phyloP scores from a whole-genome alignment of 2,888 invertebrate species.

The Carpatolechia fugitivella region DNA sequence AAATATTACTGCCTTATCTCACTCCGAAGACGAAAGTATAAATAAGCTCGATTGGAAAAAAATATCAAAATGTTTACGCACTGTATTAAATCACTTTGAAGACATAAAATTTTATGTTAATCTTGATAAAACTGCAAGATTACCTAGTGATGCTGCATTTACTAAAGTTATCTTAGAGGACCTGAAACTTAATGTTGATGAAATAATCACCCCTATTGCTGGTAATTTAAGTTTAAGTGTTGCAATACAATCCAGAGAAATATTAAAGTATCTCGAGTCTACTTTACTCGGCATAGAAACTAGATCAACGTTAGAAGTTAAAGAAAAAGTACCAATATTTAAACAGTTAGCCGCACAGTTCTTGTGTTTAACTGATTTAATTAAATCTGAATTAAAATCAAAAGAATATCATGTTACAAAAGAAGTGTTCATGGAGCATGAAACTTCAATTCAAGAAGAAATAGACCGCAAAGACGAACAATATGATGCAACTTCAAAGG shows the following conservation, averaged over 20 bases:
- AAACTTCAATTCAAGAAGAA: neutral
- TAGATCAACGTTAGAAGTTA: conserved; percentile 54
- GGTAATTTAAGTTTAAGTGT: conserved; percentile 22
- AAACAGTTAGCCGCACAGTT: conserved; percentile 46
- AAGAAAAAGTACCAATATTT: conserved; percentile 66
- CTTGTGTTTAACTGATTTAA: conserved; percentile 29
- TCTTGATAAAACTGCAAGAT: conserved; percentile 68
- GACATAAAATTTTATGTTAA: conserved; percentile 72
- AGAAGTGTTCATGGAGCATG: neutral
- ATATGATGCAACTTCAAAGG: too few relatives aligned
- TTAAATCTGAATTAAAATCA: conserved; percentile 27
- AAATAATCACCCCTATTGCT: conserved; percentile 33
- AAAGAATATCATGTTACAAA: too few relatives aligned
- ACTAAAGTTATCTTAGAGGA: conserved; percentile 63
- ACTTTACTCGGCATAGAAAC: conserved; percentile 41
- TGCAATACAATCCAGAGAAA: neutral
- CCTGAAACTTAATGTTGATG: conserved; percentile 42
- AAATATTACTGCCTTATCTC: conserved; percentile 38
- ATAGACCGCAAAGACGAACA: conserved; percentile 17
- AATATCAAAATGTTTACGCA: conserved; percentile 54
- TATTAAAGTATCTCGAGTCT: neutral
- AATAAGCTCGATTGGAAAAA: conserved; percentile 41
- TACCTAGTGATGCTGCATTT: conserved; percentile 64
- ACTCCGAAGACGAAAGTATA: conserved; percentile 24
- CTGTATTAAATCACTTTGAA: conserved; percentile 66